Evolutionary conservation across 2,113 vertebrate species (phyloP).

Genomic region (Zosterops hypoxanthus): DNA sequence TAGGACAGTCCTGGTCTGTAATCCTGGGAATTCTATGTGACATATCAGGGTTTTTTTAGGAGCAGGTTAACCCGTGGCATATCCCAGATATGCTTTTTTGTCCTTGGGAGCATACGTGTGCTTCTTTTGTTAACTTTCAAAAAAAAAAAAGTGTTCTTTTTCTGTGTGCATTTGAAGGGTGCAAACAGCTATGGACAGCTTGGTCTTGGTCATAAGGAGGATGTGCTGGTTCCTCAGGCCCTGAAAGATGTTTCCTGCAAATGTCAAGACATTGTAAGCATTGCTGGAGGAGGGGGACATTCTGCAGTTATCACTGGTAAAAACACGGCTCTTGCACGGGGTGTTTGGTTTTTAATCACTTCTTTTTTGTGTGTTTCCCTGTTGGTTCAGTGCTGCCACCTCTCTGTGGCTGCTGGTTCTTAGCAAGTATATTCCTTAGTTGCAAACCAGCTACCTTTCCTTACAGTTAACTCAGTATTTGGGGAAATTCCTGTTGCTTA

Average conservation of each 20-base stretch:
- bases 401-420: background rate
- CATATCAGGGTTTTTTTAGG: background rate
- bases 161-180: slow-evolving; percentile 75
- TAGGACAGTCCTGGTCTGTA: background rate
- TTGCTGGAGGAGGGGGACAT: slow-evolving; percentile 90
- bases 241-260: slow-evolving; percentile 64
- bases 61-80: background rate
- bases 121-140: background rate
- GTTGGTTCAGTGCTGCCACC: background rate
- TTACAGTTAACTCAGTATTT: background rate
- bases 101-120: background rate
- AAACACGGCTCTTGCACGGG: background rate
- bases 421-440: background rate
- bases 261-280: slow-evolving; percentile 33
- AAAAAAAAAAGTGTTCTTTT: background rate
- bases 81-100: background rate
- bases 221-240: slow-evolving; percentile 76
- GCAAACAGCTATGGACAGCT: slow-evolving; percentile 94
- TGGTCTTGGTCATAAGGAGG: slow-evolving; percentile 85
- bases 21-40: background rate
- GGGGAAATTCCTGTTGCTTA: background rate
- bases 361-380: background rate
- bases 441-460: background rate
- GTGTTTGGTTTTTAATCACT: background rate
- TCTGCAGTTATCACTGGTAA: slow-evolving; percentile 84